Evolutionary conservation across 2,888 invertebrate species (phyloP), one percentile per base, ranked within the genome.

Genomic region (Drosophila cracens): DNA sequence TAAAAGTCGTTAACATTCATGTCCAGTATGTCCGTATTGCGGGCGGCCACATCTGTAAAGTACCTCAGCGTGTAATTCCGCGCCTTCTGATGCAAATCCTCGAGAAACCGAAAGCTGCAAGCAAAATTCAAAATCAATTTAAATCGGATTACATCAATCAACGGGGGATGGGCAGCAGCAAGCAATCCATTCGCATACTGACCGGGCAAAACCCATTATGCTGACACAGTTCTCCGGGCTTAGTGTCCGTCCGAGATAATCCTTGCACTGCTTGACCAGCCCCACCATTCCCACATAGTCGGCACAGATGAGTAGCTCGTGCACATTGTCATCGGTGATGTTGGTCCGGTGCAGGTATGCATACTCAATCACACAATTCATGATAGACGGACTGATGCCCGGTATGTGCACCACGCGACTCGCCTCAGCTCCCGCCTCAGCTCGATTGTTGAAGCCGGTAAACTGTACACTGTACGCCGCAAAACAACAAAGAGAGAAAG

Each of bases 231-330:
- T 98, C 81, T 95, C 95, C 0, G 96, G 95, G 21, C 94, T 95
- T 27, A 98, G 93, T 67, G 95, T 95, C 49, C 93, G 93, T 63
- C 95, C 94, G 21, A 98, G 94, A 90, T 95, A 97, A 54, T 96
- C 95, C 89, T 96, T 96, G 93, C 98, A 98, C 27, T 96, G 94
- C 78, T 96, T 95, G 59, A 97, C 94, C 52, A 98, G 95, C 0
- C 97, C 97, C 53, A 96, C 94, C 80, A 98, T 96, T 85, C 97
- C 96, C 63, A 98, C 95, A 92, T 98, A 98, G 94, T 98, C 98
- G 4, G 98, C 97, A 0, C 97, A 96, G 83, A 96, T 95, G 48
- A 98, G 94, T 18, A 98, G 94, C 87, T 96, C 95, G 87, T 96
- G 96, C 0, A 98, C 97, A 91, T 98, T 98, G 38, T 95, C 95